These are phyloP conservation scores for Australoheros scitulus DNA, from an alignment of 2,113 vertebrate genomes.

Conservation along the genomic window DNA sequence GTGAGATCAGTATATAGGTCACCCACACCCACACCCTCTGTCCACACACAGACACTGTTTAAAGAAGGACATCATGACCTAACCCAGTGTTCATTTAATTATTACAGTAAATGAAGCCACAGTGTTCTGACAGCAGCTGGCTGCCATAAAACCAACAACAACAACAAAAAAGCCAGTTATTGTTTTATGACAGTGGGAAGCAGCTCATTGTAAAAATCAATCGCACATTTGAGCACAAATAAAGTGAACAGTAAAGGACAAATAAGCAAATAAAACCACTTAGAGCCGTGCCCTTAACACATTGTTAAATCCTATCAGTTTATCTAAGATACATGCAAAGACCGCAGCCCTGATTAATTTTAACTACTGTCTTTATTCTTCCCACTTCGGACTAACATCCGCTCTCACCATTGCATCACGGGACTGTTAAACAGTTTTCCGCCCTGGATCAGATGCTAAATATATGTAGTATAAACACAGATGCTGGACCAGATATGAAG, in stretches of 20 bases:
- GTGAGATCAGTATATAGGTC: neutral
- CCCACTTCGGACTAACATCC: neutral
- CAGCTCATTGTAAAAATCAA: slow-evolving; percentile 9
- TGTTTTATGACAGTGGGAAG: slow-evolving; percentile 1
- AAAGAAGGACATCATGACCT: neutral
- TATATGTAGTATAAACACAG: slow-evolving; percentile 17
- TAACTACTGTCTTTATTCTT: neutral
- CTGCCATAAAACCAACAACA: neutral
- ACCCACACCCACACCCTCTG: neutral
- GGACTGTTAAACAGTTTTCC: neutral
- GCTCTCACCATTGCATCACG: slow-evolving; percentile 18
- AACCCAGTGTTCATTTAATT: slow-evolving; percentile 13
- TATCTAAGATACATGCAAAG: slow-evolving; percentile 37
- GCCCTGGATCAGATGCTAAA: slow-evolving; percentile 26
- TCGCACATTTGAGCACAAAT: slow-evolving; percentile 30
- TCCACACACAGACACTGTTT: neutral
- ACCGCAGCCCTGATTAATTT: slow-evolving; percentile 15
- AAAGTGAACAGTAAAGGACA: slow-evolving; percentile 38
- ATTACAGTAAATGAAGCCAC: neutral
- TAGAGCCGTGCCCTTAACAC: slow-evolving; percentile 28
- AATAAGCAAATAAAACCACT: slow-evolving; percentile 51
- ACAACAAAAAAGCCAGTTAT: neutral
- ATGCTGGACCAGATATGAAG: slow-evolving; percentile 1
- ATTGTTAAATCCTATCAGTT: slow-evolving; percentile 36
- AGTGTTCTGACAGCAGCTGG: neutral